phyloP scores from a whole-genome alignment of 2,888 invertebrate genomes.

The Cheilosia grossa region DNA sequence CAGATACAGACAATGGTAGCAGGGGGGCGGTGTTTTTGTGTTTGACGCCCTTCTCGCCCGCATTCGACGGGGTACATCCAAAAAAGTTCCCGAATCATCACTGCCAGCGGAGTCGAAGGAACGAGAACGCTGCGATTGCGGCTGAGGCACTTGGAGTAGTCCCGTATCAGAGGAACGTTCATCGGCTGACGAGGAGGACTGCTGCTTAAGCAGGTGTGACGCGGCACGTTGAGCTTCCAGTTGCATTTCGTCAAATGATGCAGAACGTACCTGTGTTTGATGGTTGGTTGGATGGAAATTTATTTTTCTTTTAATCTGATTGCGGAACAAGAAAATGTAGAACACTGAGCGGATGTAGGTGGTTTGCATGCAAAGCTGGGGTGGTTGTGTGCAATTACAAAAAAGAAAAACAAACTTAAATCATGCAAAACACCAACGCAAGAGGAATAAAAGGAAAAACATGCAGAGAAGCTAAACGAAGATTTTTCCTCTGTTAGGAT shows the following conservation, averaged over 20 bases:
- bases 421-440: not conserved
- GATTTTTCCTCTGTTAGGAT: no score
- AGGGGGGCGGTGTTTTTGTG: slow-evolving; percentile 87
- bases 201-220: slow-evolving; percentile 80
- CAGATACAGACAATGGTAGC: slow-evolving; percentile 90
- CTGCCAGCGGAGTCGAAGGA: slow-evolving; percentile 91
- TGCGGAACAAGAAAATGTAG: not conserved
- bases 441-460: not conserved
- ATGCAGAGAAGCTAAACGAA: slow-evolving; percentile 13
- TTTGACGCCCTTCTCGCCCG: slow-evolving; percentile 87
- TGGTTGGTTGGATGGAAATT: slow-evolving; percentile 18
- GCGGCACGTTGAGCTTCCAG: slow-evolving; percentile 87
- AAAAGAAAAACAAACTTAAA: not conserved
- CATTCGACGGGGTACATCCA: slow-evolving; percentile 87
- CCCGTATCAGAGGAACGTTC: slow-evolving; percentile 81
- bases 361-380: slow-evolving; percentile 53
- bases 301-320: slow-evolving; percentile 22
- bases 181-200: slow-evolving; percentile 82
- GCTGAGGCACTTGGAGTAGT: slow-evolving; percentile 88
- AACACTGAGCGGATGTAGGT: slow-evolving; percentile 11
- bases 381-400: slow-evolving; percentile 22
- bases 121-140: slow-evolving; percentile 88
- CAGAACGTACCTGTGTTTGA: slow-evolving; percentile 88
- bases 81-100: slow-evolving; percentile 85
- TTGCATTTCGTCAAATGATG: slow-evolving; percentile 95